Base-by-base conservation (phyloP, 2,888 invertebrate genomes). In the Cremastinae sp. region DNA sequence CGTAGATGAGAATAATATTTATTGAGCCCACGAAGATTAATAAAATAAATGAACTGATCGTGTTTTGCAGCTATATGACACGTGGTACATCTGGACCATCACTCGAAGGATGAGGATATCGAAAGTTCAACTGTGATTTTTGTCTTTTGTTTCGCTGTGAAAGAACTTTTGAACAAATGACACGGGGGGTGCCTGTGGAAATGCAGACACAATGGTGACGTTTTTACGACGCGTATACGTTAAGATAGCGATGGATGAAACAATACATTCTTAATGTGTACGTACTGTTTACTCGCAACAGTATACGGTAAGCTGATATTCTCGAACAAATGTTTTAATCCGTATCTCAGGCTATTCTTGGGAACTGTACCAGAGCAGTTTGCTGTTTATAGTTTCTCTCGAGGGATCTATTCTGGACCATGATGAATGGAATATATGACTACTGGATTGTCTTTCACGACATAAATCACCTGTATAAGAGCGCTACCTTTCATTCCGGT, bases 261-360 rank as follows among this genome's bases (percentile, higher is more conserved):
- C 62, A 62, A 62, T 47, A 43, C 43, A 68, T 56, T 34, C 34
- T 36, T 58, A 65, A 53, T 65, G 28, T 65, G 41, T 28, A 53
- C 22, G 8, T 41, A 53, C 28, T 36, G 68, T 58, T 47, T 43
- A 58, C 58, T 58, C 38, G 28, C 68, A 56, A 56, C 68, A 34
- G 47, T 22, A 68, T 68, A 56, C 68, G 58, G 58, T 45, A 54
- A 45, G 34, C 56, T 56, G 56, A 68, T 68, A 58, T 49, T 58
- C 56, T 12, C 22, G 56, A 58, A 68, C 68, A 58, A 68, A 68
- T 56, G 56, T 45, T 58, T n/a, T 47, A 45, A 56, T 45, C 54
- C 56, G 12, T 41, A 41, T 41, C 41, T 18, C 58, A 16, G 12
- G 7, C 41, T 58, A 58, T 20, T 41, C 43, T 43, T 41, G 3